Percentiles rank a stretch among this genome's conserved stretches.
Evolutionary conservation across 2,797 vertebrate species (phyloP).

Genomic region (Hylomyscus alleni): DNA sequence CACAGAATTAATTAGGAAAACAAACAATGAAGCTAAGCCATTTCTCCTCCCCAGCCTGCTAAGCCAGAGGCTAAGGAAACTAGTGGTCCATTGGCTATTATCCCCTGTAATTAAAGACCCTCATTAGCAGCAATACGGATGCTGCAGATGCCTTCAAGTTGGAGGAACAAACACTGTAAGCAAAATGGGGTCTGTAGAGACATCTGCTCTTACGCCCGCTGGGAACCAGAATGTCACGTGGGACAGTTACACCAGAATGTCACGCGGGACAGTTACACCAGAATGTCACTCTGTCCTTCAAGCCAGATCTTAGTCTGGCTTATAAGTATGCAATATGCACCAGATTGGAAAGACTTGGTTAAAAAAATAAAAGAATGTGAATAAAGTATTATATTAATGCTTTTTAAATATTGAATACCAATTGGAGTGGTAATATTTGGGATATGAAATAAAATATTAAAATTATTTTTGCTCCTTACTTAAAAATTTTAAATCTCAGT

Average conservation of each 20-base stretch:
- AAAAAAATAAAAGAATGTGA: not conserved
- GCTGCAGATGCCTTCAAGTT: not conserved
- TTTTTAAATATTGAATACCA: not conserved
- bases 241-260: too few species aligned
- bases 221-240: not conserved
- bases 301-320: not conserved
- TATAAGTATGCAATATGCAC: not conserved
- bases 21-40: not conserved
- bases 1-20: not conserved
- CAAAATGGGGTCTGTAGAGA: not conserved
- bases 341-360: not conserved
- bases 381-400: not conserved
- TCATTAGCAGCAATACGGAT: not conserved
- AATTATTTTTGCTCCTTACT: not conserved
- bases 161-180: not conserved
- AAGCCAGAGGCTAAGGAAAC: not conserved
- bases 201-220: not conserved
- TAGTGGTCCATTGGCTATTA: not conserved
- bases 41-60: not conserved
- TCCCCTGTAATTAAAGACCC: not conserved
- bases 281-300: not conserved
- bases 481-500: not conserved
- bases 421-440: not conserved
- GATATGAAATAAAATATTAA: slow-evolving; percentile 1
- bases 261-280: too few species aligned